Conservation (phyloP, 2,797 vertebrate species). For the Lutjanus argentimaculatus region DNA sequence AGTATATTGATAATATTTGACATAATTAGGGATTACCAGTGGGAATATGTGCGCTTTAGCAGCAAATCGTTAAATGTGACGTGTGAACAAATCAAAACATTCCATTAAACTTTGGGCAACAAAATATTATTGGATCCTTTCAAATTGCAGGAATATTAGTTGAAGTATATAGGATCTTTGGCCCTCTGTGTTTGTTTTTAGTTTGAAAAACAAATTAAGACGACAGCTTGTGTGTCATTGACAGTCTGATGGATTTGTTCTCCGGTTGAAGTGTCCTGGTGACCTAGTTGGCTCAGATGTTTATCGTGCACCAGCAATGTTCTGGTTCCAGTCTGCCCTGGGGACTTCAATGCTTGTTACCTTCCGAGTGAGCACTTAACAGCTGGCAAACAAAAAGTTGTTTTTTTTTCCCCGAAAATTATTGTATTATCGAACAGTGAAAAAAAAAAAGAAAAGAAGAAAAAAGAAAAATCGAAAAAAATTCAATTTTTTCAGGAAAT, state of each 20-base stretch:
- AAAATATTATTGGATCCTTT: background rate
- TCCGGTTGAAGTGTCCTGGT: constrained; percentile 60
- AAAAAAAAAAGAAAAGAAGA: background rate
- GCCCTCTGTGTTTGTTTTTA: background rate
- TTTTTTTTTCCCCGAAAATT: background rate
- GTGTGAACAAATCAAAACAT: background rate
- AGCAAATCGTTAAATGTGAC: background rate
- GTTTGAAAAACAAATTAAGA: background rate
- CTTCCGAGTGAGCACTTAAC: constrained; percentile 67
- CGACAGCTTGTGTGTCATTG: constrained; percentile 29
- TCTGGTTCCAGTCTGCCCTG: constrained; percentile 60
- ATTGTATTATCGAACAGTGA: background rate
- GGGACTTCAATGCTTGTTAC: constrained; percentile 63
- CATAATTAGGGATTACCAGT: background rate
- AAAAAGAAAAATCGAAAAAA: too few relatives aligned
- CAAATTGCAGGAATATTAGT: constrained; percentile 2
- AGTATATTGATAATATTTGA: background rate
- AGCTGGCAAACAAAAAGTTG: constrained; percentile 51
- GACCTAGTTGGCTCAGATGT: constrained; percentile 78
- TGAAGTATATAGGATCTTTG: constrained; percentile 3
- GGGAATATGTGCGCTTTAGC: background rate
- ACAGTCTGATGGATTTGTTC: constrained; percentile 65
- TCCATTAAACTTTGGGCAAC: background rate
- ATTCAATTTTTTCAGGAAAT: too few relatives aligned
- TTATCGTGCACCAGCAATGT: constrained; percentile 69